These are phyloP conservation scores for Nowickia ferox DNA, from an alignment of 2,888 invertebrate genomes.

Conservation along the genomic window DNA sequence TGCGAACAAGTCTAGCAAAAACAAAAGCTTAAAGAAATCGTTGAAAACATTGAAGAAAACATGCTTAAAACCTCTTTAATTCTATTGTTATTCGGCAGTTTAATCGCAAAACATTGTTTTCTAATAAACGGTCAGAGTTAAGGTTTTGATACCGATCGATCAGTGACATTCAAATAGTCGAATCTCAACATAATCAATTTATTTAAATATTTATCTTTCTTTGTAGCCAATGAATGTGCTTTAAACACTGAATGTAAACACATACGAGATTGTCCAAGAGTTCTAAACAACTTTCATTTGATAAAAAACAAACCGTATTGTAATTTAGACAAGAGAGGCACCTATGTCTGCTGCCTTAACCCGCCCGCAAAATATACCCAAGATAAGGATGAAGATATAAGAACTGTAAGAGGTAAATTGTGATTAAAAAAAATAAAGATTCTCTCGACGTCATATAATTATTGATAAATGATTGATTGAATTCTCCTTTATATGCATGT, in stretches of 20 bases:
- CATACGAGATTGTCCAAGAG: slow-evolving; percentile 36
- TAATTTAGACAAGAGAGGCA: slow-evolving; percentile 35
- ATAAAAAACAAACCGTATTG: slow-evolving; percentile 45
- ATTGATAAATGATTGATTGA: neutral
- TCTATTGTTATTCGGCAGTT: slow-evolving; percentile 24
- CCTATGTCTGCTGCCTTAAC: slow-evolving; percentile 57
- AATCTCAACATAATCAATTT: neutral
- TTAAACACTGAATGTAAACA: slow-evolving; percentile 60
- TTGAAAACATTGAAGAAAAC: neutral
- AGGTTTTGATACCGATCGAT: neutral
- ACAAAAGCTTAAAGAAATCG: neutral
- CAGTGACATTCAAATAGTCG: too few species aligned
- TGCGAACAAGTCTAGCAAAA: slow-evolving; percentile 13
- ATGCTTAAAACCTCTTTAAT: slow-evolving; percentile 41
- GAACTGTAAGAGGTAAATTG: slow-evolving; percentile 53
- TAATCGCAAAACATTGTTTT: slow-evolving; percentile 2
- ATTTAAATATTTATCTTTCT: neutral
- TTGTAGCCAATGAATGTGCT: slow-evolving; percentile 61
- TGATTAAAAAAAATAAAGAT: neutral
- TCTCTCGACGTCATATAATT: neutral
- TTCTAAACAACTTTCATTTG: slow-evolving; percentile 37
- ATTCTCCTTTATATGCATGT: too few species aligned
- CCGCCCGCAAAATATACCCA: slow-evolving; percentile 54
- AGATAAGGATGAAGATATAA: slow-evolving; percentile 48
- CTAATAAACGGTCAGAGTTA: slow-evolving; percentile 33